Evolutionary conservation across 2,888 invertebrate species (phyloP).

Genomic region (Hedychridium roseum): DNA sequence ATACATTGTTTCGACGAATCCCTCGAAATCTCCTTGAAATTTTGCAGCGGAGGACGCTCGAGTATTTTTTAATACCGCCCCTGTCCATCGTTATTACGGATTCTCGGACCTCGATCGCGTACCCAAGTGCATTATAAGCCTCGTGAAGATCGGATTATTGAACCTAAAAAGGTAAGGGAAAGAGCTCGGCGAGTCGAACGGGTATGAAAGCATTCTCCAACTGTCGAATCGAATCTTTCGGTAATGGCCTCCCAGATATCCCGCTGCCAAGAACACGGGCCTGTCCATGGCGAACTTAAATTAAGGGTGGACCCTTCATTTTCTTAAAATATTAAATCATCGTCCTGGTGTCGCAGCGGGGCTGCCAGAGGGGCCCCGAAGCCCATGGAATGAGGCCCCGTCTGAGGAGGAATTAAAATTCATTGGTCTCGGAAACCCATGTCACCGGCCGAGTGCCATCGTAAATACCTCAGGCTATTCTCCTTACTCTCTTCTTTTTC

Average conservation of each 20-base stretch:
- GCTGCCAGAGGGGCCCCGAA: slow-evolving; percentile 43
- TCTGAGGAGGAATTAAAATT: slow-evolving; percentile 60
- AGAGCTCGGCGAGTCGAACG: not conserved
- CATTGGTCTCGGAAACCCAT: slow-evolving; percentile 62
- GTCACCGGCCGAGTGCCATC: slow-evolving; percentile 62
- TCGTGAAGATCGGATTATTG: slow-evolving; percentile 37
- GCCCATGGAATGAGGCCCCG: slow-evolving; percentile 37
- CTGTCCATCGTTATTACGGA: slow-evolving; percentile 26
- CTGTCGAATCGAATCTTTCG: slow-evolving; percentile 51
- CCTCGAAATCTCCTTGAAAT: too few species aligned
- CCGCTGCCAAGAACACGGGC: slow-evolving; percentile 55
- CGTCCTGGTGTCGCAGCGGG: slow-evolving; percentile 61
- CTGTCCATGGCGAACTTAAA: slow-evolving; percentile 49
- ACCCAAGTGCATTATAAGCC: slow-evolving; percentile 31
- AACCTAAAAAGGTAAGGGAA: slow-evolving; percentile 12
- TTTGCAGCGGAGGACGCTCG: too few species aligned
- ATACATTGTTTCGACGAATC: not conserved
- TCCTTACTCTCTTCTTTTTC: slow-evolving; percentile 22
- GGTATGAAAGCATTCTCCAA: slow-evolving; percentile 43
- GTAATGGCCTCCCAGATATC: slow-evolving; percentile 54
- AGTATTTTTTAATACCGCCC: slow-evolving; percentile 14
- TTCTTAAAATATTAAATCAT: slow-evolving; percentile 64
- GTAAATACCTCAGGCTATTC: slow-evolving; percentile 53
- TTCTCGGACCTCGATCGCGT: slow-evolving; percentile 31
- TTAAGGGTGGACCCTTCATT: slow-evolving; percentile 59